Base-by-base conservation (phyloP, 2,888 invertebrate genomes). In the Ditula angustiorana region DNA sequence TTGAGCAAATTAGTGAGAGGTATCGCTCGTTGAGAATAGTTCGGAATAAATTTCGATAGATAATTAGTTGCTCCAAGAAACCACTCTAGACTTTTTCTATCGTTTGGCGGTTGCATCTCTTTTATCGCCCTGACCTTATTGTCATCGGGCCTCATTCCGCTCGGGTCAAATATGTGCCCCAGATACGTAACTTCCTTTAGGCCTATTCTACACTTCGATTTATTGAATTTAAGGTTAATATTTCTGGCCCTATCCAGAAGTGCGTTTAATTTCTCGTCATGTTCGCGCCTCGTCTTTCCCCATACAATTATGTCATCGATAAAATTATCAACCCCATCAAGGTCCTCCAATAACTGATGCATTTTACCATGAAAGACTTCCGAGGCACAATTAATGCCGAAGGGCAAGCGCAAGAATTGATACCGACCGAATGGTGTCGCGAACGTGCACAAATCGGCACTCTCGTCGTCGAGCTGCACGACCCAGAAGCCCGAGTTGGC, bases 401-500 rank as follows among this genome's bases (percentile, higher is more conserved):
- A 52, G 0, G 50, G 26, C 13, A 47, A 13, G 2, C 47, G 47
- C 2, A 47, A 4, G 13, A 47, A 50, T 13, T 50, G 50, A 19
- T 30, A 53, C 8, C 53, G 21, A n/a, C 35, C 53, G 13, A 35
- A 23, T n/a, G 53, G 53, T 1, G 56, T 44, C 2, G 56, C 56
- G n/a, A 57, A 63, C 13, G 56, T 63, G 21, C 67, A 63, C 5
- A 63, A 30, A 28, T 63, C 61, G 0, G 63, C 61, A 28, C 67
- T 67, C 13, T 47, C 41, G 5, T 67, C 67, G 21, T 67, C 67
- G n/a, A 67, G 55, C 61, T 59, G 58, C 11, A 61, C 53, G n/a
- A 24, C 30, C 67, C 67, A 67, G 44, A 67, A 67, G 8, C 63
- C 67, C 1, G 58, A 61, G 11, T 63, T 63, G 19, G 63, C 67